A percentile compares a stretch with the other conserved stretches of the same genome.
These are phyloP conservation scores for Cichladusa arquata DNA, from an alignment of 2,113 vertebrate genomes.

Conservation along the genomic window DNA sequence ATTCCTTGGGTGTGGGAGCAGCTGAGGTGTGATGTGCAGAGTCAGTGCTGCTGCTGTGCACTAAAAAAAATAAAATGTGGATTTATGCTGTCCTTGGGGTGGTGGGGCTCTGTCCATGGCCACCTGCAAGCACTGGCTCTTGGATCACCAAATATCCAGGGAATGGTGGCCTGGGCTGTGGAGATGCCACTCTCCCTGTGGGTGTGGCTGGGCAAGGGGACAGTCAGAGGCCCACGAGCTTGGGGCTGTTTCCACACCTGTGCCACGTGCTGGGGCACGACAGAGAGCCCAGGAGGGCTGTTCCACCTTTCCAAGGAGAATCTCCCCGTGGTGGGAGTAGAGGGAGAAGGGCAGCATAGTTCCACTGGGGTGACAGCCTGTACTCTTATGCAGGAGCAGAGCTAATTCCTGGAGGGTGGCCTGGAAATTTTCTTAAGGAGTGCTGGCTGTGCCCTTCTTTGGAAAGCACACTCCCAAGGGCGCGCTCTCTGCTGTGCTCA, in stretches of 20 bases:
- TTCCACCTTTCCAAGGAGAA: fast-evolving
- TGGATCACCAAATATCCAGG: neutral
- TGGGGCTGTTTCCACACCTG: fast-evolving
- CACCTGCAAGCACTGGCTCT: neutral
- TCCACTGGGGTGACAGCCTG: fast-evolving
- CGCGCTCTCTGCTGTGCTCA: fast-evolving
- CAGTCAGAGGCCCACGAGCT: fast-evolving
- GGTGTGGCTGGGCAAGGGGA: fast-evolving
- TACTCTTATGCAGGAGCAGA: neutral
- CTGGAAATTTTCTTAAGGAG: constrained; percentile 26
- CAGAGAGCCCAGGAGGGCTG: no score
- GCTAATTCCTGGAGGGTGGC: constrained; percentile 33
- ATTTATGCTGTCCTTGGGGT: neutral
- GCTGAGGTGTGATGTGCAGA: neutral
- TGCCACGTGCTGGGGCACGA: fast-evolving
- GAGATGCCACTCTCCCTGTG: neutral
- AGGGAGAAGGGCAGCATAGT: fast-evolving
- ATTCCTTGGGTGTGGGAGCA: neutral
- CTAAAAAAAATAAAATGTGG: neutral
- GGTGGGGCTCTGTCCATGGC: neutral
- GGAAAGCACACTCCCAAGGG: neutral
- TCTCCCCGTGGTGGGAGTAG: fast-evolving
- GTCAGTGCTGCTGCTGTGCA: neutral
- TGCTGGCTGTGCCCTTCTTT: constrained; percentile 41
- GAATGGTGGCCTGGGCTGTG: neutral